These are phyloP conservation scores for Henricia sp. DNA, from an alignment of 53 echinoderm and acorn worm species.

Conservation along the genomic window DNA sequence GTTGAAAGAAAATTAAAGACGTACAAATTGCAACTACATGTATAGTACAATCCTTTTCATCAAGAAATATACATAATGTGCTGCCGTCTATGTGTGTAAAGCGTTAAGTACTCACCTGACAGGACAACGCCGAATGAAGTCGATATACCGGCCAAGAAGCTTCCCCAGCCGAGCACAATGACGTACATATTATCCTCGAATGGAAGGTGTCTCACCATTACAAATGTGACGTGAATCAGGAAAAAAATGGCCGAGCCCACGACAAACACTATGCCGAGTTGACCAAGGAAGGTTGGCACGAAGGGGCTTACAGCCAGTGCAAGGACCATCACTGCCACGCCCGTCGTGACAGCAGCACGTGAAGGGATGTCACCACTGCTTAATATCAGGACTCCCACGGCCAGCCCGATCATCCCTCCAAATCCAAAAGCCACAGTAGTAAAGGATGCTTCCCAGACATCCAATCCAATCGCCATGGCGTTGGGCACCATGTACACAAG, in stretches of 20 bases:
- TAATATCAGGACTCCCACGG: too few relatives aligned
- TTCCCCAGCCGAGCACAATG: background rate
- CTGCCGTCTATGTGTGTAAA: too few relatives aligned
- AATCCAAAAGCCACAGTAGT: background rate
- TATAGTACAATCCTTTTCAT: too few relatives aligned
- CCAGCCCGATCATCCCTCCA: background rate
- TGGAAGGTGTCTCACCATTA: background rate
- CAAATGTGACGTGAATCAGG: background rate
- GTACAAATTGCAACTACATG: too few relatives aligned
- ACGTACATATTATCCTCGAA: background rate
- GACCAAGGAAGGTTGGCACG: too few relatives aligned
- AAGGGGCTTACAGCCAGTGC: background rate
- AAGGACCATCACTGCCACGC: too few relatives aligned
- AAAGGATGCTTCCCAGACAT: background rate
- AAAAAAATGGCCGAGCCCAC: background rate
- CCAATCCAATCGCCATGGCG: background rate
- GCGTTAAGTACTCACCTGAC: conserved; percentile 23
- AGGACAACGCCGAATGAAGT: background rate
- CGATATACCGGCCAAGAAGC: background rate
- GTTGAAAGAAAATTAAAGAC: too few relatives aligned
- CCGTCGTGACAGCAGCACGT: too few relatives aligned
- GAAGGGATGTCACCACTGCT: too few relatives aligned
- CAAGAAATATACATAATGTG: too few relatives aligned
- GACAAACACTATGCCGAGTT: background rate
- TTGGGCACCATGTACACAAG: conserved; percentile 8